phyloP scores from a whole-genome alignment of 2,797 vertebrate genomes.

The Ctenopoma multispine region DNA sequence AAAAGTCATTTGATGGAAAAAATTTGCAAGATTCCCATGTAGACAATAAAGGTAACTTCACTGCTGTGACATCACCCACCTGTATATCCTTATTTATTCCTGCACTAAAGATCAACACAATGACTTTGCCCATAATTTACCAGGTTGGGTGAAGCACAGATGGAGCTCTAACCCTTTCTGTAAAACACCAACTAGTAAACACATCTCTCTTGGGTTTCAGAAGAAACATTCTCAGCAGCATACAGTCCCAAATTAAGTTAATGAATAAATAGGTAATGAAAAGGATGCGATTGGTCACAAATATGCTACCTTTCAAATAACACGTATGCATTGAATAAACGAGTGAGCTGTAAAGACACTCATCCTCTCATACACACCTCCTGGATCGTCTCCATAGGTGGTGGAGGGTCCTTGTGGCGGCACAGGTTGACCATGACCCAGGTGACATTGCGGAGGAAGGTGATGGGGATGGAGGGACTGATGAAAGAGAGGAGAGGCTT shows the following conservation, averaged over 20 bases:
- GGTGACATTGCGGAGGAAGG: slow-evolving; percentile 99
- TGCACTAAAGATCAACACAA: background rate
- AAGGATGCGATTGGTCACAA: background rate
- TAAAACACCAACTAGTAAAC: background rate
- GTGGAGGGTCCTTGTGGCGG: slow-evolving; percentile 99
- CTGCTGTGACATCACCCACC: background rate
- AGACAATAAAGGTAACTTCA: background rate
- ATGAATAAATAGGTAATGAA: background rate
- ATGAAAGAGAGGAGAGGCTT: slow-evolving; percentile 98
- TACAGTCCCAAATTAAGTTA: background rate
- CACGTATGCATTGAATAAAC: background rate
- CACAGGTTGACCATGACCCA: slow-evolving; percentile 99
- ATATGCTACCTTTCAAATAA: background rate
- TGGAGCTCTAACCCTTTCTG: background rate
- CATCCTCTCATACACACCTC: slow-evolving; percentile 82
- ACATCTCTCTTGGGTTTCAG: background rate
- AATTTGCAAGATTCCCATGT: background rate
- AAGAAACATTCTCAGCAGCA: background rate
- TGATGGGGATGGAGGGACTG: slow-evolving; percentile 99
- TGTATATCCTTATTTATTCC: background rate
- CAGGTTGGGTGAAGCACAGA: background rate
- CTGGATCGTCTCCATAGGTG: slow-evolving; percentile 99
- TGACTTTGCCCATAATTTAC: background rate
- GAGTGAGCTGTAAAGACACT: background rate
- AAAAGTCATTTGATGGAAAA: background rate